These are phyloP conservation scores for Hydrozoanthus tunicans DNA, from an alignment of 64 coral and sea anemone genomes.

Conservation along the genomic window DNA sequence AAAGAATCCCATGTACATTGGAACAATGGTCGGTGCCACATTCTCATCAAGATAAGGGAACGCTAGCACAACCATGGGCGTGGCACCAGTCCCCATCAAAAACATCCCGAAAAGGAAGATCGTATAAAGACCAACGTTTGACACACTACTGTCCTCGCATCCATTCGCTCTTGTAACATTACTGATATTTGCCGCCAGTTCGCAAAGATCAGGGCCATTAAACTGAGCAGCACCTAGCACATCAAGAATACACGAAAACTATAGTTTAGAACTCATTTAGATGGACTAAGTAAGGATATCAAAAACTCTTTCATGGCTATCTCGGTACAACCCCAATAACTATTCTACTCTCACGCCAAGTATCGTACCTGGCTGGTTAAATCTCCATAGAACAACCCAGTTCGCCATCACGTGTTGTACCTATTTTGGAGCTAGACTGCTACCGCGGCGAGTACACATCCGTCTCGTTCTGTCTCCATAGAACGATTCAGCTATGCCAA, in stretches of 20 bases:
- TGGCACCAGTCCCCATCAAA: constrained; percentile 24
- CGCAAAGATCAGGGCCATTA: not conserved
- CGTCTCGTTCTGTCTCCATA: no score
- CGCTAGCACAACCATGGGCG: constrained; percentile 58
- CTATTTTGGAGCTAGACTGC: no score
- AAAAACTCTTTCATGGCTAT: no score
- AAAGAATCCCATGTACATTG: constrained; percentile 61
- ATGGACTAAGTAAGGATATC: no score
- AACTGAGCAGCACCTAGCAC: not conserved
- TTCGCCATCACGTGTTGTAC: no score
- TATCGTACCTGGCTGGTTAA: no score
- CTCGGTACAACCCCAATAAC: no score
- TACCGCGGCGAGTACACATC: no score
- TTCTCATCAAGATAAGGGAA: constrained; percentile 60
- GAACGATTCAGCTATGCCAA: no score
- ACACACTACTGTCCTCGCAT: not conserved
- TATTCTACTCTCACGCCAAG: no score
- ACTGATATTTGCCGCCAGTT: not conserved
- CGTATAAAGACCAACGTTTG: not conserved
- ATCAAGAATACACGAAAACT: not conserved
- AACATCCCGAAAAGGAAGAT: constrained; percentile 59
- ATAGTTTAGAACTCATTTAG: not conserved
- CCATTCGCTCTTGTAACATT: constrained; percentile 11
- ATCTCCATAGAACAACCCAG: no score
- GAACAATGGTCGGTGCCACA: constrained; percentile 24